Evolutionary conservation across 2,113 vertebrate species (phyloP), one percentile per base, ranked within the genome.

Genomic region (Columbina picui): DNA sequence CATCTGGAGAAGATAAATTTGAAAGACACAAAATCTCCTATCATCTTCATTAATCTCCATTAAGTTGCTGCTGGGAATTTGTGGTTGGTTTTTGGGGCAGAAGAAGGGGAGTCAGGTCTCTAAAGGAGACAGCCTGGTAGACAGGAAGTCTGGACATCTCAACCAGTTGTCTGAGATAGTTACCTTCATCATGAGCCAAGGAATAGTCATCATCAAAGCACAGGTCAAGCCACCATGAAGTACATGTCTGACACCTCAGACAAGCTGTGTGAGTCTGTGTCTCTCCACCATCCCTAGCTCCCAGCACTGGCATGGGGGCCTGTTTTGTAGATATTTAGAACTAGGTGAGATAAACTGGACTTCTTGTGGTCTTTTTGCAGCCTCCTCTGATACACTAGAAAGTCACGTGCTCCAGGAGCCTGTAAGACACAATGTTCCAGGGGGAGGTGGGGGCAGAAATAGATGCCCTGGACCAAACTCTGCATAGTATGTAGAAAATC

Each of bases 381-480:
- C 9, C 3, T 71, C 6, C n/a, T 82, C 5, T 2, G 1, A 39
- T 17, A 20, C 25, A 17, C 10, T 45, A 18, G 19, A 85, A 80
- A 63, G 7, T 14, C 34, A 17, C 4, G 6, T 47, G 53, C 25
- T 61, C 17, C 26, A 15, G 0, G 0, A 70, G 36, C 14, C 47
- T 55, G 2, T 59, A 19, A 43, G 20, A 71, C 47, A 75, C 27
- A 12, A 3, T 4, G 32, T 43, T 74, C 38, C 59, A 23, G 11
- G 7, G 18, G 26, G 34, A 84, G 25, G 4, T 38, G 43, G 6
- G 8, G 15, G n/a, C 6, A 64, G 43, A 78, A 74, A 65, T 12
- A 86, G 38, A 70, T 38, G 32, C 7, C 3, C 38, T 53, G 25
- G 36, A 49, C 11, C 14, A 60, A 55, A 83, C 13, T 57, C 52